phyloP scores from a whole-genome alignment of 2,113 vertebrate species.

The Raja brachyura region DNA sequence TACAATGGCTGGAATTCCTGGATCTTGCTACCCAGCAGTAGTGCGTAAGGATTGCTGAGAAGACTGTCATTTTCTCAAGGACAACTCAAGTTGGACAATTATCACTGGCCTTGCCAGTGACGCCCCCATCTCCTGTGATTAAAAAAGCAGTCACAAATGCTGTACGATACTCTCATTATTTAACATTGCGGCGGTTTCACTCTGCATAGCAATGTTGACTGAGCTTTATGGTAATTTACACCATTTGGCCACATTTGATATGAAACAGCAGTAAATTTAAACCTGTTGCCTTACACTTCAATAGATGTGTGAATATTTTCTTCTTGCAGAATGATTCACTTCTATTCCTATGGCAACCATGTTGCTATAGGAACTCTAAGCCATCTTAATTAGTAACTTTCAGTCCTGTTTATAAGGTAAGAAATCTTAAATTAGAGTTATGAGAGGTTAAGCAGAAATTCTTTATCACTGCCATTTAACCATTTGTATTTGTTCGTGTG shows the following conservation, averaged over 20 bases:
- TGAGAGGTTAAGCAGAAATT: slow-evolving; percentile 3
- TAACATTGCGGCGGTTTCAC: neutral
- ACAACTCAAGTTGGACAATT: too few species aligned
- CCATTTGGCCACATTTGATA: neutral
- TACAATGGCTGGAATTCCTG: too few species aligned
- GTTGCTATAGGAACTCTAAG: slow-evolving; percentile 49
- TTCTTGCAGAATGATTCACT: slow-evolving; percentile 29
- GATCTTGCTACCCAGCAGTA: too few species aligned
- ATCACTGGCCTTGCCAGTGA: too few species aligned
- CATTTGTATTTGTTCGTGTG: neutral
- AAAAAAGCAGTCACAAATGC: neutral
- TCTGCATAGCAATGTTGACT: slow-evolving; percentile 30
- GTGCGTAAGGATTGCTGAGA: too few species aligned
- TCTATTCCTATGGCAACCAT: slow-evolving; percentile 58
- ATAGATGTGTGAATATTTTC: slow-evolving; percentile 20
- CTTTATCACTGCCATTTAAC: slow-evolving; percentile 7
- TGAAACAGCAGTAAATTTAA: slow-evolving; percentile 34
- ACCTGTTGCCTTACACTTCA: slow-evolving; percentile 24
- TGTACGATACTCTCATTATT: neutral
- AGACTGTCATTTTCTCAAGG: too few species aligned
- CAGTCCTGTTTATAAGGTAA: slow-evolving; percentile 45
- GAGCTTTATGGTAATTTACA: slow-evolving; percentile 31
- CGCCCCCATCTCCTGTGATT: too few species aligned
- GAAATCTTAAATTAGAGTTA: slow-evolving; percentile 22
- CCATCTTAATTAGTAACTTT: slow-evolving; percentile 57